Evolutionary conservation across 2,113 vertebrate genomes (phyloP).

Genomic region (Hyla sarda): DNA sequence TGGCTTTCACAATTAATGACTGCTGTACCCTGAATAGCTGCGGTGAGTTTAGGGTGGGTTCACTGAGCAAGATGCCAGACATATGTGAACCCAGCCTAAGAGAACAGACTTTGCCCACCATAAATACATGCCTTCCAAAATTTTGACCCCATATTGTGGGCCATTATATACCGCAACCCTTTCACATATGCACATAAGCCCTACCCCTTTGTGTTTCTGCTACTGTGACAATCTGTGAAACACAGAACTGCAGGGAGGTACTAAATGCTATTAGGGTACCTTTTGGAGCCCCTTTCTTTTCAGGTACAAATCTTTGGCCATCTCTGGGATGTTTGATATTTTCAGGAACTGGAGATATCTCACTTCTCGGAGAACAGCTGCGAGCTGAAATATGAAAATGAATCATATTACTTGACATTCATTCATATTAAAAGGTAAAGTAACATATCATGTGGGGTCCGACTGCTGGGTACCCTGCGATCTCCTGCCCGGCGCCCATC

Average conservation of each 20-base stretch:
- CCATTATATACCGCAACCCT: not conserved
- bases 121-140: too few relatives aligned
- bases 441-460: too few relatives aligned
- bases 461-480: too few relatives aligned
- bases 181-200: not conserved
- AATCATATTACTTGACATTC: not conserved
- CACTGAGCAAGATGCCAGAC: too few relatives aligned
- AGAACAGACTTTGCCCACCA: too few relatives aligned
- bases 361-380: constrained; percentile 72
- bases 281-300: constrained; percentile 72
- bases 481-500: too few relatives aligned
- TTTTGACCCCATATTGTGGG: too few relatives aligned
- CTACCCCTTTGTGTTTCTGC: not conserved
- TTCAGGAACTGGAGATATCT: constrained; percentile 77
- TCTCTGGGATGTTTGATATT: constrained; percentile 69
- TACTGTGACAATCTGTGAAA: not conserved
- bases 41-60: too few relatives aligned
- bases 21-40: too few relatives aligned
- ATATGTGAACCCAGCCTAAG: too few relatives aligned
- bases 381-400: constrained; percentile 67
- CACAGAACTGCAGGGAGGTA: not conserved
- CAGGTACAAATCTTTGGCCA: constrained; percentile 73
- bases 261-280: constrained; percentile 61
- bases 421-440: too few relatives aligned
- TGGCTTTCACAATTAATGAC: too few relatives aligned